Percentiles rank a stretch among this genome's conserved stretches.
phyloP scores from a whole-genome alignment of 2,888 invertebrate genomes.

The Eilema depressum region DNA sequence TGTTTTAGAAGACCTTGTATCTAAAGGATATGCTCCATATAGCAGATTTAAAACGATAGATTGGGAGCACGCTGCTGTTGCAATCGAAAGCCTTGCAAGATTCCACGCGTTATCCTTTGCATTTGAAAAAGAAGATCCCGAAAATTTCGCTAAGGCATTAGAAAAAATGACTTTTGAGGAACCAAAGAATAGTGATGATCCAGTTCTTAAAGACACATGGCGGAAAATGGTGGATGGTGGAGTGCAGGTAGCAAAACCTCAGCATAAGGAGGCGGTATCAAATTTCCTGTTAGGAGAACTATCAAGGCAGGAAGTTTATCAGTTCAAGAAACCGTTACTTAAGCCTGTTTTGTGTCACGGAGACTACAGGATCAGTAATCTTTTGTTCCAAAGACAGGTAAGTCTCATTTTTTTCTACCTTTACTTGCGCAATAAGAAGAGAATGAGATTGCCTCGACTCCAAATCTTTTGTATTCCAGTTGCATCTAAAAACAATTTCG shows the following conservation, averaged over 20 bases:
- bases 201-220: constrained; percentile 30
- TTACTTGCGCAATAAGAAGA: not conserved
- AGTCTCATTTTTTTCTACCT: constrained; percentile 20
- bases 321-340: constrained; percentile 51
- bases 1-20: constrained; percentile 64
- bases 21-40: constrained; percentile 55
- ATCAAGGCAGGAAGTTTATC: constrained; percentile 28
- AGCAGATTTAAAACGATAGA: constrained; percentile 59
- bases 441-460: not conserved
- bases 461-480: not conserved
- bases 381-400: constrained; percentile 51
- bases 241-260: constrained; percentile 49
- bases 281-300: constrained; percentile 39
- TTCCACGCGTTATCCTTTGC: constrained; percentile 75
- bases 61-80: constrained; percentile 60
- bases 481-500: too few relatives aligned
- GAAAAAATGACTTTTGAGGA: constrained; percentile 38
- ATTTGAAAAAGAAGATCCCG: constrained; percentile 64
- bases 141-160: constrained; percentile 43
- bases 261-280: constrained; percentile 48
- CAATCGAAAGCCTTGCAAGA: constrained; percentile 61
- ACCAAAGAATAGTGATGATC: constrained; percentile 16
- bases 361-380: constrained; percentile 62
- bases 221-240: constrained; percentile 42
- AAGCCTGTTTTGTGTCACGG: constrained; percentile 58